Conservation (phyloP, 53 echinoderm and acorn worm species). For the Patiria pectinifera region DNA sequence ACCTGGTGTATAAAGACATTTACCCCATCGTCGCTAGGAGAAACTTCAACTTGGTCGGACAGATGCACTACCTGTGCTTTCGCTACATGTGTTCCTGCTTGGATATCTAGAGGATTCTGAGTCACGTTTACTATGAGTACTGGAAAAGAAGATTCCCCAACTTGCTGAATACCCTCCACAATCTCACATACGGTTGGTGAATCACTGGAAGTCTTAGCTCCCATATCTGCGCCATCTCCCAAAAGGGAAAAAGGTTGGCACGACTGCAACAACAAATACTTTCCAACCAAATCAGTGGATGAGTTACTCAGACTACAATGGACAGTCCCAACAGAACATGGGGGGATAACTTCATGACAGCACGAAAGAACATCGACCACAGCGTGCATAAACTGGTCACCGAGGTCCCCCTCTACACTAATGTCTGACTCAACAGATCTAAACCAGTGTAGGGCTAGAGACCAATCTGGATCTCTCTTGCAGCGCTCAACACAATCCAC, state of each 20-base stretch:
- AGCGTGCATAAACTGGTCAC: too few relatives aligned
- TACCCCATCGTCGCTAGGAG: background rate
- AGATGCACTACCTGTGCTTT: background rate
- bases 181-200: background rate
- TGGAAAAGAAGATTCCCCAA: background rate
- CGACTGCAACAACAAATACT: background rate
- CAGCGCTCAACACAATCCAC: too few relatives aligned
- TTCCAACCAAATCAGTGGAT: background rate
- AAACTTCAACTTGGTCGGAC: background rate
- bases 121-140: background rate
- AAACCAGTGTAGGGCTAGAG: too few relatives aligned
- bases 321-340: background rate
- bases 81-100: background rate
- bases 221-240: background rate
- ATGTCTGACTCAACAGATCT: too few relatives aligned
- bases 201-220: background rate
- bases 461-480: too few relatives aligned
- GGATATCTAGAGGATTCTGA: background rate
- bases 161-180: background rate
- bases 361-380: too few relatives aligned
- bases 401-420: too few relatives aligned
- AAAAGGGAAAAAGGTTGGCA: background rate
- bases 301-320: background rate
- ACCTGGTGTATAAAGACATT: background rate
- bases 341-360: too few relatives aligned